A percentile compares a stretch with the other conserved stretches of the same genome.
These are phyloP conservation scores for Synanthedon vespiformis DNA, from an alignment of 2,888 invertebrate species.

Conservation along the genomic window DNA sequence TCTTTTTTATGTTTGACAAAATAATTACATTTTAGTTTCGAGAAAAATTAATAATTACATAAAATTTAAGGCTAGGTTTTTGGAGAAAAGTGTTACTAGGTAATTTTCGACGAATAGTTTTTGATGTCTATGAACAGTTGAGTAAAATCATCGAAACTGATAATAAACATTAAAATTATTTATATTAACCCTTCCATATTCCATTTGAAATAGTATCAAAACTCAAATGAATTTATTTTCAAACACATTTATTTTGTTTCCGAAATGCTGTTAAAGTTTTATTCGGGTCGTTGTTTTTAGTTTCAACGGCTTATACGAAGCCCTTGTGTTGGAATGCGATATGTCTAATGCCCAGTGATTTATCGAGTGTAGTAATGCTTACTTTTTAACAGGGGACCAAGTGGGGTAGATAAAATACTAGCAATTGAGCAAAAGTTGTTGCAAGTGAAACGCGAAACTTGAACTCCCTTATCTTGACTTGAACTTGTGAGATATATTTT, in stretches of 20 bases:
- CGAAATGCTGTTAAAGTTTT: neutral
- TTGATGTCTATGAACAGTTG: too few relatives aligned
- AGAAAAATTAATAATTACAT: too few relatives aligned
- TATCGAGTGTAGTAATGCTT: conserved; percentile 42
- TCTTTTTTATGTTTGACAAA: too few relatives aligned
- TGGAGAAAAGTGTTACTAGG: too few relatives aligned
- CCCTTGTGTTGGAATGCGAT: conserved; percentile 29
- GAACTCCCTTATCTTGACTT: neutral
- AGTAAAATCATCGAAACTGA: too few relatives aligned
- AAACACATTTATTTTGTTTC: neutral
- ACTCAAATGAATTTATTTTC: neutral
- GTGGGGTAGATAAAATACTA: conserved; percentile 23
- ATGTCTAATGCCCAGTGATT: conserved; percentile 55
- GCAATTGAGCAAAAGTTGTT: conserved; percentile 4
- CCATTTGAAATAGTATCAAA: neutral
- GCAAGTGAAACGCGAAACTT: conserved; percentile 3
- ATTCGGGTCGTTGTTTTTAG: neutral
- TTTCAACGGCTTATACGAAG: conserved; percentile 14
- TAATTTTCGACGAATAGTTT: too few relatives aligned
- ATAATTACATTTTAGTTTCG: too few relatives aligned
- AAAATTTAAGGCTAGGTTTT: too few relatives aligned
- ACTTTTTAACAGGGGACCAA: conserved; percentile 34
- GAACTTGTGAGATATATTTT: neutral
- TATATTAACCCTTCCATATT: neutral
- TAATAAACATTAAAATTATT: too few relatives aligned